A percentile compares a stretch with the other conserved stretches of the same genome.
Conservation (phyloP, 2,113 vertebrate species). For the Shinisaurus crocodilurus region DNA sequence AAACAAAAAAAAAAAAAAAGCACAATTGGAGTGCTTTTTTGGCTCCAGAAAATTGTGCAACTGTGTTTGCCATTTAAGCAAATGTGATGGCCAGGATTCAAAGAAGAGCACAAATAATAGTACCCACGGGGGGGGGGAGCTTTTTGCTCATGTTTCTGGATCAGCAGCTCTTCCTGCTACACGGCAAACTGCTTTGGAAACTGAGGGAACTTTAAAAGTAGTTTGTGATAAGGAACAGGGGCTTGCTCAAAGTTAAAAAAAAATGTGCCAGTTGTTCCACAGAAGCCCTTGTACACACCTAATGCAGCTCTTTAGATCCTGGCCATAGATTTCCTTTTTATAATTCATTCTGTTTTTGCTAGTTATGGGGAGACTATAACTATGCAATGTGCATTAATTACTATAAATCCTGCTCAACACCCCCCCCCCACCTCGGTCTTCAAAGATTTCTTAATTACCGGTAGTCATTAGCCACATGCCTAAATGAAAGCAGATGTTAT, state of each 20-base stretch:
- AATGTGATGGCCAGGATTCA: not conserved
- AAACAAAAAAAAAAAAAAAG: too few relatives aligned
- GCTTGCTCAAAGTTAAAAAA: not conserved
- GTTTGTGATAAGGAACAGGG: not conserved
- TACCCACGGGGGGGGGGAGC: not conserved
- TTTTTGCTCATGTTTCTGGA: not conserved
- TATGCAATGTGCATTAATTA: not conserved
- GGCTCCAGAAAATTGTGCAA: too few relatives aligned
- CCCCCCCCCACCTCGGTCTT: not conserved
- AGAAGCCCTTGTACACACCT: not conserved
- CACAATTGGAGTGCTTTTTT: too few relatives aligned
- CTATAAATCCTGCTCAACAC: not conserved
- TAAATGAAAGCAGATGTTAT: too few relatives aligned
- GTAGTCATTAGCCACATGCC: not conserved
- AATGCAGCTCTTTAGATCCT: not conserved
- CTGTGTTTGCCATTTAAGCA: not conserved
- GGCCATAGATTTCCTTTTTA: not conserved
- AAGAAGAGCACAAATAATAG: not conserved
- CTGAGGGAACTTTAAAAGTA: not conserved
- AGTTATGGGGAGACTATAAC: not conserved
- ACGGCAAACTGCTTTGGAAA: not conserved
- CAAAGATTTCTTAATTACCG: not conserved
- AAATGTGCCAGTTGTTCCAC: not conserved
- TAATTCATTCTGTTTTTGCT: not conserved
- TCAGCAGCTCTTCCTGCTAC: not conserved